Evolutionary conservation across 2,888 invertebrate species (phyloP).

Genomic region (Metalampra italica): DNA sequence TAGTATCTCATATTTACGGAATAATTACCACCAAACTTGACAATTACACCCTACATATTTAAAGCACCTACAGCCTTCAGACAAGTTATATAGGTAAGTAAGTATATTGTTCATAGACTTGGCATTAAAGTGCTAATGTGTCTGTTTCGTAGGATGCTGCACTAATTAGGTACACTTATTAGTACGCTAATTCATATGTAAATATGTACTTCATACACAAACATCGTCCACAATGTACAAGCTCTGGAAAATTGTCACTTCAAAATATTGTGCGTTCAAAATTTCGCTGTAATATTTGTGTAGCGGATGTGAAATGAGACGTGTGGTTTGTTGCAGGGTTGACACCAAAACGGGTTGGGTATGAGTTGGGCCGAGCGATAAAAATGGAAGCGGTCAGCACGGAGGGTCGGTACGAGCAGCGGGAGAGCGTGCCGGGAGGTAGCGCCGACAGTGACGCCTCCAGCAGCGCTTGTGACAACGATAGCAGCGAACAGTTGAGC

Average conservation of each 20-base stretch:
- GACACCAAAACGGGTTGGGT: constrained; percentile 50
- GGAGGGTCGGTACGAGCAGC: constrained; percentile 64
- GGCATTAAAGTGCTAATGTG: constrained; percentile 50
- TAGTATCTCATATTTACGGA: too few relatives aligned
- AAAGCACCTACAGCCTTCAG: too few relatives aligned
- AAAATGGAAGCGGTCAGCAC: constrained; percentile 68
- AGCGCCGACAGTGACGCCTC: constrained; percentile 61
- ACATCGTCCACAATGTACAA: constrained; percentile 42
- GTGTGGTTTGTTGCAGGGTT: constrained; percentile 58
- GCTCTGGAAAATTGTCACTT: constrained; percentile 56
- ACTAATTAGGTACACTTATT: constrained; percentile 49
- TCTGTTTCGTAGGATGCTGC: constrained; percentile 38
- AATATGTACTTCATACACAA: constrained; percentile 24
- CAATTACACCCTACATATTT: too few relatives aligned
- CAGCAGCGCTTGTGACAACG: constrained; percentile 41
- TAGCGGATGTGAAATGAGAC: background rate
- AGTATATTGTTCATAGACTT: constrained; percentile 23
- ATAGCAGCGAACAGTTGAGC: constrained; percentile 37
- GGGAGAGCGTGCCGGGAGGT: constrained; percentile 51
- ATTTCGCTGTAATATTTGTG: constrained; percentile 12
- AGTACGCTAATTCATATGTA: constrained; percentile 48
- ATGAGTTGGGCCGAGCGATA: constrained; percentile 70
- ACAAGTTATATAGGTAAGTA: too few relatives aligned
- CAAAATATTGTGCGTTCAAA: constrained; percentile 53
- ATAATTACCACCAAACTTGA: too few relatives aligned